Evolutionary conservation across 2,888 invertebrate species (phyloP).

Genomic region (Odontocerum albicorne): DNA sequence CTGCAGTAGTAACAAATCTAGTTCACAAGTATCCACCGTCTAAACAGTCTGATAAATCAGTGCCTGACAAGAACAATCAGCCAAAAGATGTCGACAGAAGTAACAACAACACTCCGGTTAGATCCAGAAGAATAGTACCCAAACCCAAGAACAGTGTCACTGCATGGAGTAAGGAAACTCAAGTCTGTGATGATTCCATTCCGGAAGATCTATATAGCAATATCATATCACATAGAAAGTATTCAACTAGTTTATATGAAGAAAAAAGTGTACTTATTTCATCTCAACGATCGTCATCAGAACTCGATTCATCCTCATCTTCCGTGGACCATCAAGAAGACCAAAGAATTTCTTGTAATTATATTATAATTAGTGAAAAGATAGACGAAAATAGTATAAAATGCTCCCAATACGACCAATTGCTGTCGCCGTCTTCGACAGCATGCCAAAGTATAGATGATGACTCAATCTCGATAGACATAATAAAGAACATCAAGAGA

Average conservation of each 20-base stretch:
- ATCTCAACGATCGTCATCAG: conserved; percentile 9
- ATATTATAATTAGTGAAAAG: conserved; percentile 18
- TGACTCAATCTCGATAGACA: conserved; percentile 37
- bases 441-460: conserved; percentile 41
- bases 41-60: too few relatives aligned
- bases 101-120: too few relatives aligned
- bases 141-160: too few relatives aligned
- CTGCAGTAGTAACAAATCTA: too few relatives aligned
- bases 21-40: too few relatives aligned
- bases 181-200: conserved; percentile 12
- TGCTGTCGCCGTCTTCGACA: conserved; percentile 37
- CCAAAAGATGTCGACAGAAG: too few relatives aligned
- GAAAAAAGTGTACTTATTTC: conserved; percentile 23
- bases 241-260: conserved; percentile 14
- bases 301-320: conserved; percentile 6
- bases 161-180: conserved; percentile 19
- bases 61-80: too few relatives aligned
- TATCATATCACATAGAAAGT: conserved; percentile 5
- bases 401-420: conserved; percentile 22
- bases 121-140: neutral
- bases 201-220: conserved; percentile 1
- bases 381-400: conserved; percentile 2
- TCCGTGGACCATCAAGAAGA: conserved; percentile 11
- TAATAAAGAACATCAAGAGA: conserved; percentile 33
- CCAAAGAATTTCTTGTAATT: conserved; percentile 11